Percentiles rank a stretch among this genome's conserved stretches.
These are phyloP conservation scores for Falco punctatus DNA, from an alignment of 2,113 vertebrate genomes.

Conservation along the genomic window DNA sequence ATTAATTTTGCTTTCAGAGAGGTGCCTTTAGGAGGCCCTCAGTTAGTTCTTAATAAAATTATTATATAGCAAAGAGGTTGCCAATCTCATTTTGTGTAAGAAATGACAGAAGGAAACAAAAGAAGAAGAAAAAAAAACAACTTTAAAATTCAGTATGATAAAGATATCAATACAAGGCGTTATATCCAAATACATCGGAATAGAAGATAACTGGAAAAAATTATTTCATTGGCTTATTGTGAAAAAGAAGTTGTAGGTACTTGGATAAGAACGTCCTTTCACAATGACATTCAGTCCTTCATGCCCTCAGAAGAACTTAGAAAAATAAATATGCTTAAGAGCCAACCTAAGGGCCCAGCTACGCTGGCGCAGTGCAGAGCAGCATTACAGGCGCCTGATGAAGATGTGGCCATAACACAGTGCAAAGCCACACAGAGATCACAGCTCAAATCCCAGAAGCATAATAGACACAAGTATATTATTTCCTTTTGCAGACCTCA, in stretches of 20 bases:
- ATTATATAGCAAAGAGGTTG: background rate
- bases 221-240: background rate
- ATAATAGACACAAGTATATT: background rate
- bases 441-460: background rate
- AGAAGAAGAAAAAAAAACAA: fast-evolving
- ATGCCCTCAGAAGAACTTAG: background rate
- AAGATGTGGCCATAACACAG: background rate
- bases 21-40: background rate
- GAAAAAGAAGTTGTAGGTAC: background rate
- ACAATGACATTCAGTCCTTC: background rate
- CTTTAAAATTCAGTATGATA: background rate
- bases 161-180: background rate
- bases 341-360: background rate
- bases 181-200: background rate
- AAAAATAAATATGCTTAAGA: background rate
- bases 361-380: fast-evolving
- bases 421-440: background rate
- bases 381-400: background rate
- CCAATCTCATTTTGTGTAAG: background rate
- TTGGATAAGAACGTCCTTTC: background rate
- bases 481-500: background rate
- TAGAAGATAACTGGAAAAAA: background rate
- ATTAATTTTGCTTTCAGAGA: background rate
- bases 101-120: background rate
- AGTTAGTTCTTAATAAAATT: background rate